Base-by-base conservation (phyloP, 2,888 invertebrate genomes). In the Lasioglossum malachurum region DNA sequence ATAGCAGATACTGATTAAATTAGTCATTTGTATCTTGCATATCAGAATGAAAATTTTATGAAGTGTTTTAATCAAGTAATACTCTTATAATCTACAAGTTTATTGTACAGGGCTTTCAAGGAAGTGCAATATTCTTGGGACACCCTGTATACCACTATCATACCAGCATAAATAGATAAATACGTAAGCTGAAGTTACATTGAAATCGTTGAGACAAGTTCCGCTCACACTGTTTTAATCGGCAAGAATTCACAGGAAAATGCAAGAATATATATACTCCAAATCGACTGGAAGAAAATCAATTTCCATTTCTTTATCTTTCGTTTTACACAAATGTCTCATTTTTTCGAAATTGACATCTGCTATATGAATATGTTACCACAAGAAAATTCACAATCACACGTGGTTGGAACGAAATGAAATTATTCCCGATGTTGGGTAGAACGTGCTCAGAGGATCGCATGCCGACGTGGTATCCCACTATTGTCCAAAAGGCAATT, bases 401-500 rank as follows among this genome's bases (percentile, higher is more conserved):
- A 53, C 75, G 38, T 72, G 69, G 41, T 44, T 78, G 83, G 83
- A 88, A 82, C 79, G 72, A 83, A 89, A 89, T 78, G 78, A 79
- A 90, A 87, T 91, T 84, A 84, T 88, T 87, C 78, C 74, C 82
- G 77, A 86, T 89, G 90, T 87, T 83, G 78, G 87, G 83, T 90
- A 83, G 87, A 84, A 89, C 87, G 82, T 76, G 89, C 75, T 77
- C 74, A 75, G 84, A 85, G 90, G 81, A 87, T 90, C 87, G 84
- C 88, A 90, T 88, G 78, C 88, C 90, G 83, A 49, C 83, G 83
- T 69, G 84, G 88, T 88, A 87, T 93, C 93, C 89, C 92, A 90
- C 91, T 91, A 92, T 92, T 92, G 92, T 92, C 91, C 92, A 86
- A 88, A 84, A 77, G 88, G 88, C 91, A 92, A 92, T 92, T 92